Evolutionary conservation across 1,140 invertebrate genomes (phyloP).

Genomic region (Drosophila biarmipes): DNA sequence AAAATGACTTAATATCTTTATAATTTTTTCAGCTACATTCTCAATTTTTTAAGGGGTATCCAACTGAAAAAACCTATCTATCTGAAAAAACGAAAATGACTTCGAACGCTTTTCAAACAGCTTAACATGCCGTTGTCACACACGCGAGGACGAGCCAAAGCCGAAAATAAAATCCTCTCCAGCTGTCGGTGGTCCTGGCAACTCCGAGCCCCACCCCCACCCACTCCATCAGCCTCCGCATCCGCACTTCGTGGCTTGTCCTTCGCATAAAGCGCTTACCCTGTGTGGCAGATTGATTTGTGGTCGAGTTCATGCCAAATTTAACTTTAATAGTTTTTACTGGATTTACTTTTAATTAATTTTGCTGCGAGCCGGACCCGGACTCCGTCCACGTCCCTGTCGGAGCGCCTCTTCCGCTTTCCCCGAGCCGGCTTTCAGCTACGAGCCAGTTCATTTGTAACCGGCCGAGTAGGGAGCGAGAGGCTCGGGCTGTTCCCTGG

Average conservation of each 20-base stretch:
- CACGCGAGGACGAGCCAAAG: constrained; percentile 54
- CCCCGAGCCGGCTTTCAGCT: constrained; percentile 45
- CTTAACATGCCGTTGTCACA: constrained; percentile 75
- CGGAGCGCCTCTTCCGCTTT: not conserved
- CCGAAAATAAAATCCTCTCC: constrained; percentile 53
- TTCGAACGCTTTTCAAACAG: constrained; percentile 75
- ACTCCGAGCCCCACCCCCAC: not conserved
- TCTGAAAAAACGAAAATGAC: constrained; percentile 51
- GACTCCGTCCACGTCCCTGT: constrained; percentile 1
- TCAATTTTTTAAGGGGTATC: not conserved
- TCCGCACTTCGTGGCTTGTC: constrained; percentile 10
- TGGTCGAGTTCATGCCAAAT: constrained; percentile 82
- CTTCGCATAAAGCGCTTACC: constrained; percentile 61
- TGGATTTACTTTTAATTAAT: constrained; percentile 82
- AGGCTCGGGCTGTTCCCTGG: constrained; percentile 11
- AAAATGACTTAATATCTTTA: too few relatives aligned
- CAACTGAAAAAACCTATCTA: too few relatives aligned
- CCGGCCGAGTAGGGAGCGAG: constrained; percentile 35
- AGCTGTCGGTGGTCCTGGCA: constrained; percentile 36
- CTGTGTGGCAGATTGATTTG: constrained; percentile 80
- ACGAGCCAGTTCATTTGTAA: constrained; percentile 76
- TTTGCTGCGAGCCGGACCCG: constrained; percentile 60
- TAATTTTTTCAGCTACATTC: not conserved
- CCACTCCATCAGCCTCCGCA: constrained; percentile 3
- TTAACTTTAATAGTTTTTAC: constrained; percentile 82